Percentiles rank a stretch among this genome's conserved stretches.
These are phyloP conservation scores for Centropus bengalensis DNA, from an alignment of 2,113 vertebrate species.

Conservation along the genomic window DNA sequence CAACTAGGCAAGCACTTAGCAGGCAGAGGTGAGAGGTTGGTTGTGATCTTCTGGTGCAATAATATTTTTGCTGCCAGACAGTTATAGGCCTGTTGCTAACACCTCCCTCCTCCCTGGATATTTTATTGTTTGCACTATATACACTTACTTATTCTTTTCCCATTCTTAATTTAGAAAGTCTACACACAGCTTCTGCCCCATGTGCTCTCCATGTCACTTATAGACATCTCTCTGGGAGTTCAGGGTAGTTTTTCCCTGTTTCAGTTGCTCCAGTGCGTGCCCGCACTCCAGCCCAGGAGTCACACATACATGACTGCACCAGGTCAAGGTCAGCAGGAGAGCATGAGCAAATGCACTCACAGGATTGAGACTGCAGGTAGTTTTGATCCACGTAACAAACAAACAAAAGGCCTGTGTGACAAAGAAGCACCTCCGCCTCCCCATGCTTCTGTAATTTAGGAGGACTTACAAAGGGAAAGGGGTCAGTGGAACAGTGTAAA, in stretches of 20 bases:
- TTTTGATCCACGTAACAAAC: accelerated
- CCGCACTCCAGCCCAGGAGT: not conserved
- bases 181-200: not conserved
- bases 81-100: not conserved
- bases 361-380: not conserved
- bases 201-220: not conserved
- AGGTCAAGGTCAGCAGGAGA: accelerated
- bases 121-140: not conserved
- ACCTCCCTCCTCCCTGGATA: not conserved
- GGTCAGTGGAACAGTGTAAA: not conserved
- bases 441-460: not conserved
- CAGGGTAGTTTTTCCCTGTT: not conserved
- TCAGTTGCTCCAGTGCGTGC: not conserved
- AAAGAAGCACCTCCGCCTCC: accelerated
- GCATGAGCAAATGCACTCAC: accelerated
- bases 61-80: not conserved
- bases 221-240: not conserved
- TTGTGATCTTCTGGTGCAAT: not conserved
- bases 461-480: not conserved
- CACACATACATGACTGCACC: accelerated
- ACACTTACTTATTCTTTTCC: not conserved
- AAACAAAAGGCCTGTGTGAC: not conserved
- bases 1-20: not conserved
- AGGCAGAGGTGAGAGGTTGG: not conserved
- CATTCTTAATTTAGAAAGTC: not conserved